phyloP scores from a whole-genome alignment of 2,888 invertebrate species.

The Scaptomyza reducta region DNA sequence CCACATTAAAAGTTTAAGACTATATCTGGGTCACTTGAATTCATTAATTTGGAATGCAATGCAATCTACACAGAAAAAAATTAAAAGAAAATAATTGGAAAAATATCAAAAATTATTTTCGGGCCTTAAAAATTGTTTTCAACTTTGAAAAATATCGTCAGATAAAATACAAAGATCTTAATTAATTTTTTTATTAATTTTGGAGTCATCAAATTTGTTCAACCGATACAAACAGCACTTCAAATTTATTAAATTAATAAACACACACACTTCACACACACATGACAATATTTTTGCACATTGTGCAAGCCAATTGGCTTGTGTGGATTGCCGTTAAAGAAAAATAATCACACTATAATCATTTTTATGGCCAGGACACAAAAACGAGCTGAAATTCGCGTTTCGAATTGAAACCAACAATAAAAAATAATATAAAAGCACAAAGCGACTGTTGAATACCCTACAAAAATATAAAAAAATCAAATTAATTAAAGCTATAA shows the following conservation, averaged over 20 bases:
- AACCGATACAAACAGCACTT: constrained; percentile 27
- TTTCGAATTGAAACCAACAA: constrained; percentile 17
- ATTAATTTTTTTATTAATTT: constrained; percentile 48
- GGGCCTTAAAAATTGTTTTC: background rate
- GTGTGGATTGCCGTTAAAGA: background rate
- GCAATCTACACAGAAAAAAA: too few species aligned
- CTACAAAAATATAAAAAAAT: background rate
- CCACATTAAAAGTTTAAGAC: background rate
- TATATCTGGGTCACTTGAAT: constrained; percentile 3
- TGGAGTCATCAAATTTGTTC: constrained; percentile 27
- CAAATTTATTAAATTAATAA: constrained; percentile 34
- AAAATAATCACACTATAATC: constrained; percentile 1
- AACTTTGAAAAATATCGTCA: background rate
- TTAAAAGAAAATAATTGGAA: background rate
- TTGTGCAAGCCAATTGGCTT: too few species aligned
- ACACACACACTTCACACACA: background rate
- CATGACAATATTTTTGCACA: background rate
- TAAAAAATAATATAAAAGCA: background rate
- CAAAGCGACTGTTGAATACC: background rate
- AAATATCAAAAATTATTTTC: background rate
- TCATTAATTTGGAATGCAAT: background rate
- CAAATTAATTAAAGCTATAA: too few species aligned
- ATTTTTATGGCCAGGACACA: constrained; percentile 7
- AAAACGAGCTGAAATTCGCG: constrained; percentile 1
- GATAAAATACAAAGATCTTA: constrained; percentile 22